phyloP scores from a whole-genome alignment of 2,797 vertebrate genomes.

The Dicrostonyx torquatus region DNA sequence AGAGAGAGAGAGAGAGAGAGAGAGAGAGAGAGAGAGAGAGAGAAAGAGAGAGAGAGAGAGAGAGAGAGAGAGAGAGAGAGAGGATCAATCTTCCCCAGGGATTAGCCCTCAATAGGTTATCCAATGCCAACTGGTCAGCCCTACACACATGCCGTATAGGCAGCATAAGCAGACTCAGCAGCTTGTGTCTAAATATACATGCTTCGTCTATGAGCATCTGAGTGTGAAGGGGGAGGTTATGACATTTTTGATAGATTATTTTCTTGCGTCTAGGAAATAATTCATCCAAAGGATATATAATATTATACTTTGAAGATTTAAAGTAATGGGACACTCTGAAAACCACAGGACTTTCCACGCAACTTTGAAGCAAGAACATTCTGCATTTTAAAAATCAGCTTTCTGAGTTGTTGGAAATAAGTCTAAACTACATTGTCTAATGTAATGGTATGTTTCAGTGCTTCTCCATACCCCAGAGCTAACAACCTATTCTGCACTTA shows the following conservation, averaged over 20 bases:
- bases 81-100: background rate
- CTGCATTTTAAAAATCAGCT: conserved; percentile 11
- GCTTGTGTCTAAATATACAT: background rate
- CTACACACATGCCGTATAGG: background rate
- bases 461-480: background rate
- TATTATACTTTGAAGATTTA: background rate
- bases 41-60: too few relatives aligned
- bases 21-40: too few relatives aligned
- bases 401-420: background rate
- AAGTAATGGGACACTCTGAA: background rate
- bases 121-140: background rate
- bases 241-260: background rate
- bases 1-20: too few relatives aligned
- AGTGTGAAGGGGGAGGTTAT: background rate
- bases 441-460: background rate
- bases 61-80: too few relatives aligned
- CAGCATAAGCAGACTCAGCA: background rate
- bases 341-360: background rate
- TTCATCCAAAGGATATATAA: background rate
- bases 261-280: background rate
- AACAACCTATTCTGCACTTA: conserved; percentile 11
- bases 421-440: background rate
- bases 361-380: conserved; percentile 19
- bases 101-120: background rate
- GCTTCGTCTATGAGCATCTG: too few relatives aligned